A percentile compares a stretch with the other conserved stretches of the same genome.
Conservation (phyloP, 35 echinoderm and acorn worm species). For the Lytechinus variegatus region DNA sequence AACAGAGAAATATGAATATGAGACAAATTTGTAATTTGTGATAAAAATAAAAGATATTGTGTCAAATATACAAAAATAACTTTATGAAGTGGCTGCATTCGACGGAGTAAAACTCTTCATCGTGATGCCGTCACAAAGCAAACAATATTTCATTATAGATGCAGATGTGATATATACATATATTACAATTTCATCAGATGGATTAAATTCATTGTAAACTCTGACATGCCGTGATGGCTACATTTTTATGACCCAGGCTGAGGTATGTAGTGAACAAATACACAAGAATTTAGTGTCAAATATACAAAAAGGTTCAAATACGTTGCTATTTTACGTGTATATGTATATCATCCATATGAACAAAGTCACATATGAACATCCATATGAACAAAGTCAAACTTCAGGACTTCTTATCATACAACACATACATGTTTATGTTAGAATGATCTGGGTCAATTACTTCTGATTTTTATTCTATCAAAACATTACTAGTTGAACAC, state of each 20-base stretch:
- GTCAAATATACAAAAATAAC: neutral
- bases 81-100: neutral
- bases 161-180: constrained; percentile 3
- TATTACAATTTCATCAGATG: neutral
- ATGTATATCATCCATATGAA: neutral
- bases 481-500: neutral
- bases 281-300: neutral
- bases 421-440: neutral
- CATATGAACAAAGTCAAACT: neutral
- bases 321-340: neutral
- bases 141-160: neutral
- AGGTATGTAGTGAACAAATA: neutral
- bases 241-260: neutral
- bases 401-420: neutral
- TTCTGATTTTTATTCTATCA: neutral
- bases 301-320: neutral
- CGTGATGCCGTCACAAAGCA: neutral
- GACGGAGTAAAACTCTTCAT: neutral
- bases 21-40: too few species aligned
- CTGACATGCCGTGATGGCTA: neutral
- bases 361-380: neutral
- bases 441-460: neutral
- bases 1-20: neutral
- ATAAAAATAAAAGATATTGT: neutral
- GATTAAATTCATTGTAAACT: neutral